phyloP scores from a whole-genome alignment of 2,888 invertebrate genomes.

The Hypomecis atomaria region DNA sequence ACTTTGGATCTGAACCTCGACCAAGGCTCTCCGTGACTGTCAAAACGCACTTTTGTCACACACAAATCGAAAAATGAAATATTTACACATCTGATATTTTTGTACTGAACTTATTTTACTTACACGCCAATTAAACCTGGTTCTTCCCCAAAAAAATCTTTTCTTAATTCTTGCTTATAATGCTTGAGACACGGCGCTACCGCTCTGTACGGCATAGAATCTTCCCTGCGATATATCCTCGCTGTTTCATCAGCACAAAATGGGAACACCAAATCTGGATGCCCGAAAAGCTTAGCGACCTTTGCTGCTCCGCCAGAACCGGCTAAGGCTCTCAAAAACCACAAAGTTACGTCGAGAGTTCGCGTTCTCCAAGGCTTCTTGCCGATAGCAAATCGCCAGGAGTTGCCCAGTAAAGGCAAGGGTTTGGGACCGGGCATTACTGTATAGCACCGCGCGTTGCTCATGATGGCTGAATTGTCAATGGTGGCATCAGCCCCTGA shows the following conservation, averaged over 20 bases:
- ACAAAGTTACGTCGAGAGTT: slow-evolving; percentile 81
- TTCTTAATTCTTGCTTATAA: slow-evolving; percentile 88
- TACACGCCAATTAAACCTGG: slow-evolving; percentile 91
- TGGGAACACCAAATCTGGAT: slow-evolving; percentile 90
- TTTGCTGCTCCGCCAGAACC: slow-evolving; percentile 83
- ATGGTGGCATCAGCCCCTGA: slow-evolving; percentile 66
- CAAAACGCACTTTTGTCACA: slow-evolving; percentile 36
- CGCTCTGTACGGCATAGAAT: slow-evolving; percentile 88
- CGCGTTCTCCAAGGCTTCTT: slow-evolving; percentile 77
- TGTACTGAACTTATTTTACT: slow-evolving; percentile 59
- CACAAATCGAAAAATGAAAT: slow-evolving; percentile 1
- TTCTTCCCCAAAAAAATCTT: slow-evolving; percentile 88
- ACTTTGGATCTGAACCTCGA: slow-evolving; percentile 93
- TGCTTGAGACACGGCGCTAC: slow-evolving; percentile 90
- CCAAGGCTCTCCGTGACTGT: slow-evolving; percentile 95
- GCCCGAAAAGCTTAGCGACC: slow-evolving; percentile 89
- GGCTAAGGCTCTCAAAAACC: slow-evolving; percentile 78
- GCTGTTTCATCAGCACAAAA: slow-evolving; percentile 90
- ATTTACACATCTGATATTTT: background rate
- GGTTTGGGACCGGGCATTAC: slow-evolving; percentile 91
- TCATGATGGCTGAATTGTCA: slow-evolving; percentile 70
- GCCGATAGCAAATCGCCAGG: slow-evolving; percentile 90
- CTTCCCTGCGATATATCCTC: slow-evolving; percentile 88
- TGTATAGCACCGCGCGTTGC: slow-evolving; percentile 81
- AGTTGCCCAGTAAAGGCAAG: slow-evolving; percentile 90